Conservation (phyloP, 1,140 invertebrate species). For the Heliconius congener region DNA sequence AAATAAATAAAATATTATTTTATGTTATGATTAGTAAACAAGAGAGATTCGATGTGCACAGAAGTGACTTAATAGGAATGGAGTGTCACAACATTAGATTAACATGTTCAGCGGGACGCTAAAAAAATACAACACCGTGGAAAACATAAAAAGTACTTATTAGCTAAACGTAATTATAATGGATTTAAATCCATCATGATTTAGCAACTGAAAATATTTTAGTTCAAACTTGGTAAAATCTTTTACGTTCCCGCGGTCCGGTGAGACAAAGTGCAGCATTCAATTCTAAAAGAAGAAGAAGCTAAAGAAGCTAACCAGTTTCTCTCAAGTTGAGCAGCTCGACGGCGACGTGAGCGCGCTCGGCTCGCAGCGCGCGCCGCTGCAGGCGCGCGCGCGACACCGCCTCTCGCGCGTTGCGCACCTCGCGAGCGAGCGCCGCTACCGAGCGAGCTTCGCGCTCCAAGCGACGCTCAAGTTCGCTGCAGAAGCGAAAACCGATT, state of each 20-base stretch:
- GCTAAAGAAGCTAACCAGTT: constrained; percentile 43
- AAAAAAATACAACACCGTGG: neutral
- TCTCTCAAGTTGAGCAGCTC: constrained; percentile 57
- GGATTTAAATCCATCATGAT: too few species aligned
- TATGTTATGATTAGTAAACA: neutral
- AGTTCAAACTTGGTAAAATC: too few species aligned
- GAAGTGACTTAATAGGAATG: neutral
- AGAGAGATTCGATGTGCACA: neutral
- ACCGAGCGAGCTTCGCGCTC: constrained; percentile 69
- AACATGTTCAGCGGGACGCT: neutral
- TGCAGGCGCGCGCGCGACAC: constrained; percentile 54
- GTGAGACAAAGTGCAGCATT: too few species aligned
- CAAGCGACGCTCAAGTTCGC: constrained; percentile 62
- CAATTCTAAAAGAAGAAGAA: too few species aligned
- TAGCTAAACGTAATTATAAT: too few species aligned
- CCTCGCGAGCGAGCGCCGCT: constrained; percentile 62
- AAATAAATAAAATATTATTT: neutral
- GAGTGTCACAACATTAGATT: neutral
- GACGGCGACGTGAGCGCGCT: constrained; percentile 47
- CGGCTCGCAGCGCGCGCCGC: constrained; percentile 52
- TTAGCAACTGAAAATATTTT: too few species aligned
- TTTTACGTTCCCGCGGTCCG: too few species aligned
- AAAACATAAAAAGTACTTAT: neutral
- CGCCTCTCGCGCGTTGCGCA: constrained; percentile 60
- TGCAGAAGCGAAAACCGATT: constrained; percentile 17